phyloP scores from a whole-genome alignment of 2,888 invertebrate genomes.

The Agapetus fuscipes region DNA sequence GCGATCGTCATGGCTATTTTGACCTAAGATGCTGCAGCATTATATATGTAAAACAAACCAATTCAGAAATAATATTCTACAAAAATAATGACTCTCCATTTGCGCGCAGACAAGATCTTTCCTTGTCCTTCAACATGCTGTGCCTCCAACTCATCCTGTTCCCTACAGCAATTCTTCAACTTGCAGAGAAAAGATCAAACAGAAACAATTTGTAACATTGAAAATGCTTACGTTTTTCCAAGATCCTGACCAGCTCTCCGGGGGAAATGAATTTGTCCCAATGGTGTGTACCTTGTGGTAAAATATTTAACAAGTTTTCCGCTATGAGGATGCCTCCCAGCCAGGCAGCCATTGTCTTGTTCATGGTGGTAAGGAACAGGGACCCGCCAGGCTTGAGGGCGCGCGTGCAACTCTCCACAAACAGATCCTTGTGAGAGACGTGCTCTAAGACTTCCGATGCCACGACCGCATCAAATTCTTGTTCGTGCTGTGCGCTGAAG shows the following conservation, averaged over 20 bases:
- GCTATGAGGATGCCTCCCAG: conserved; percentile 57
- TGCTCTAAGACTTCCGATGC: conserved; percentile 90
- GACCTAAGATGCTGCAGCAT: too few species aligned
- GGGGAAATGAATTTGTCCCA: conserved; percentile 85
- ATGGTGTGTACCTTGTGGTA: conserved; percentile 84
- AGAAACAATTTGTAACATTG: background rate
- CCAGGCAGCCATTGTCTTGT: conserved; percentile 54
- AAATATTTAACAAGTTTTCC: conserved; percentile 62
- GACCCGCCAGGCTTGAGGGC: conserved; percentile 60
- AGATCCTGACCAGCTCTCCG: conserved; percentile 57
- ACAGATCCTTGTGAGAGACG: conserved; percentile 60
- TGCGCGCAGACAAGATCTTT: too few species aligned
- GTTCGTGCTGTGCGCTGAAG: conserved; percentile 25
- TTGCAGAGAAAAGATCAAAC: background rate
- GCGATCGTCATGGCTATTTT: too few species aligned
- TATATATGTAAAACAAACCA: too few species aligned
- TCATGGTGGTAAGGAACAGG: conserved; percentile 60
- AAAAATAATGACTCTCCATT: too few species aligned
- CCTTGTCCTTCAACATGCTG: too few species aligned
- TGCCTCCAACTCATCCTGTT: too few species aligned
- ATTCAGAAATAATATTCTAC: too few species aligned
- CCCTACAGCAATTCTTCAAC: background rate
- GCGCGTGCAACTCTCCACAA: conserved; percentile 57
- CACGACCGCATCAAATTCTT: conserved; percentile 71
- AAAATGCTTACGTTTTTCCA: conserved; percentile 59